These are phyloP conservation scores for Leucoraja erinaceus DNA, from an alignment of 2,113 vertebrate species.

Conservation along the genomic window DNA sequence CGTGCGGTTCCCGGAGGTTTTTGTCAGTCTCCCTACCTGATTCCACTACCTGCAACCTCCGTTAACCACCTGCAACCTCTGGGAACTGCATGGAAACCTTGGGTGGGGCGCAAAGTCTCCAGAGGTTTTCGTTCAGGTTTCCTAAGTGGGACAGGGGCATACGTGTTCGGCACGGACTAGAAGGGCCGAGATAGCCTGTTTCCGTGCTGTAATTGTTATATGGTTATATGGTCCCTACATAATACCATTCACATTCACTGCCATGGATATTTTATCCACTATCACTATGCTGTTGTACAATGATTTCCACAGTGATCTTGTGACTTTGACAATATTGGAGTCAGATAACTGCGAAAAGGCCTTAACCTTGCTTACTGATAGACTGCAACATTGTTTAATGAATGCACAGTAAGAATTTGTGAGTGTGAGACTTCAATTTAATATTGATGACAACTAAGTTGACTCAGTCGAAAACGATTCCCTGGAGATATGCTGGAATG, in stretches of 20 bases:
- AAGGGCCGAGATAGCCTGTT: too few relatives aligned
- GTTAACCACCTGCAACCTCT: too few relatives aligned
- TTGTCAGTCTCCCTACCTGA: too few relatives aligned
- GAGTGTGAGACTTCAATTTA: background rate
- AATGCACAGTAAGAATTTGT: background rate
- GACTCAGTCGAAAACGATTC: slow-evolving; percentile 1
- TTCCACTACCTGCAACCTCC: too few relatives aligned
- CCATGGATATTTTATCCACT: background rate
- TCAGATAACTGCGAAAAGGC: background rate
- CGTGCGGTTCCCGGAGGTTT: too few relatives aligned
- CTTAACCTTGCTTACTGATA: background rate
- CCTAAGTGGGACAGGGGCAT: too few relatives aligned
- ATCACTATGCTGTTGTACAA: background rate
- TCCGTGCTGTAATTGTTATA: too few relatives aligned
- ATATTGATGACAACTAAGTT: background rate
- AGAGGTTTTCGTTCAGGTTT: too few relatives aligned
- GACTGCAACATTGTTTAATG: background rate
- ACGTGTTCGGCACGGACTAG: too few relatives aligned
- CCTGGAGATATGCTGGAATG: background rate
- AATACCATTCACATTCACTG: background rate
- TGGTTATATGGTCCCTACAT: too few relatives aligned
- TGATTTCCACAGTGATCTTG: background rate
- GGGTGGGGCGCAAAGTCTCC: too few relatives aligned
- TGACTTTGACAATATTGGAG: background rate
- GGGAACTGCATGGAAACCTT: too few relatives aligned